These are phyloP conservation scores for Drosophila aff. DNA, from an alignment of 1,140 invertebrate genomes.

Conservation along the genomic window DNA sequence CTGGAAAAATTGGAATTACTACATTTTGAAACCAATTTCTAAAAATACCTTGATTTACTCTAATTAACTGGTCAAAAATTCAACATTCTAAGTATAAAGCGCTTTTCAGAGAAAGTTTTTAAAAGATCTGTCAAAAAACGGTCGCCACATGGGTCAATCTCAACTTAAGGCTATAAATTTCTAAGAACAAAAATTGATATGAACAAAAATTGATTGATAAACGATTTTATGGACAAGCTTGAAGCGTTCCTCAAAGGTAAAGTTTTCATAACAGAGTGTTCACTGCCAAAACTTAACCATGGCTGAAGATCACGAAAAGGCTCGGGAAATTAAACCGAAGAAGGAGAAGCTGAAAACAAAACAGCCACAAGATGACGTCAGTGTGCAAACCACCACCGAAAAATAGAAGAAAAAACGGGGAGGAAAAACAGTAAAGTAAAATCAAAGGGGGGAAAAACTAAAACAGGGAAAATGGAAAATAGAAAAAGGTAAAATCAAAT, in stretches of 20 bases:
- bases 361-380: slow-evolving; percentile 32
- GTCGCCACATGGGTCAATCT: not conserved
- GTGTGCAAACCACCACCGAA: slow-evolving; percentile 26
- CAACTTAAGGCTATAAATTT: not conserved
- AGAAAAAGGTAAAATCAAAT: slow-evolving; percentile 25
- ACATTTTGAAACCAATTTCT: too few species aligned
- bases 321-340: slow-evolving; percentile 18
- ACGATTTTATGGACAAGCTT: not conserved
- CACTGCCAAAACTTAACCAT: slow-evolving; percentile 21
- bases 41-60: too few species aligned
- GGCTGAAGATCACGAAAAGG: slow-evolving; percentile 27
- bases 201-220: too few species aligned
- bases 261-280: not conserved
- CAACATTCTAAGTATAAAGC: not conserved
- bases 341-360: slow-evolving; percentile 16
- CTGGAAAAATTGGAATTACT: too few species aligned
- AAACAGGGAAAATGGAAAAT: not conserved
- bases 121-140: too few species aligned
- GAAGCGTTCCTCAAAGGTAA: not conserved
- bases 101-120: too few species aligned
- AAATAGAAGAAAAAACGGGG: not conserved
- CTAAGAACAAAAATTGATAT: too few species aligned
- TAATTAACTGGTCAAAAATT: not conserved
- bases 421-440: slow-evolving; percentile 15
- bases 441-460: slow-evolving; percentile 6